phyloP scores from a whole-genome alignment of 2,888 invertebrate genomes.

The Rhamphomyia laevipes region DNA sequence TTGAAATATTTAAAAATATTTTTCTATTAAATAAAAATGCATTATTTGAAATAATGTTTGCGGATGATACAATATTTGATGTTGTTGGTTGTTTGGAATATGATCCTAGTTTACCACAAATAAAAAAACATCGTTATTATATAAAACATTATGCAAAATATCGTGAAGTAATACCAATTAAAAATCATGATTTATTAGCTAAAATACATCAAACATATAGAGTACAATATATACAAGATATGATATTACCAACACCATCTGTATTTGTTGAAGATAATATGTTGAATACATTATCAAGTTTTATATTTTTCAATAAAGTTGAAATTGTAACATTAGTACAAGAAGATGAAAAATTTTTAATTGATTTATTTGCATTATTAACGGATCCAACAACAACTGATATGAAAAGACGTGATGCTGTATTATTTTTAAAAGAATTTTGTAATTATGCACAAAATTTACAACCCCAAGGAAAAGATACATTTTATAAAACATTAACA shows the following conservation, averaged over 20 bases:
- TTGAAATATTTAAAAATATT: conserved; percentile 97
- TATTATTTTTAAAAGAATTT: conserved; percentile 96
- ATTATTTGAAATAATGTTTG: conserved; percentile 95
- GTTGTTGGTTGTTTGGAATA: conserved; percentile 98
- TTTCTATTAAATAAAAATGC: conserved; percentile 96
- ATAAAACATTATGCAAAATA: conserved; percentile 84
- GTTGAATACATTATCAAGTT: conserved; percentile 93
- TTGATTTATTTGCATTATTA: conserved; percentile 86
- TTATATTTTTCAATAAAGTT: conserved; percentile 99
- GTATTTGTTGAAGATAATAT: conserved; percentile 99
- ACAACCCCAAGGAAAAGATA: conserved; percentile 93
- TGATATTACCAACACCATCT: conserved; percentile 95
- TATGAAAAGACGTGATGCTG: conserved; percentile 79
- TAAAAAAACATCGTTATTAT: conserved; percentile 92
- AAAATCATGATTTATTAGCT: conserved; percentile 84
- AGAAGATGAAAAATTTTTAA: conserved; percentile 94
- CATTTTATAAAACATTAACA: conserved; percentile 91
- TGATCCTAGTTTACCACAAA: conserved; percentile 76
- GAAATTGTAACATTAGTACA: conserved; percentile 97
- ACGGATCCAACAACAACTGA: conserved; percentile 80
- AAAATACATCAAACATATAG: conserved; percentile 99
- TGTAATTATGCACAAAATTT: conserved; percentile 98
- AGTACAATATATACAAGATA: conserved; percentile 98
- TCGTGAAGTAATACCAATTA: conserved; percentile 88
- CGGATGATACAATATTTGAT: conserved; percentile 92